Evolutionary conservation across 2,113 vertebrate species (phyloP).

Genomic region (Ictalurus punctatus): DNA sequence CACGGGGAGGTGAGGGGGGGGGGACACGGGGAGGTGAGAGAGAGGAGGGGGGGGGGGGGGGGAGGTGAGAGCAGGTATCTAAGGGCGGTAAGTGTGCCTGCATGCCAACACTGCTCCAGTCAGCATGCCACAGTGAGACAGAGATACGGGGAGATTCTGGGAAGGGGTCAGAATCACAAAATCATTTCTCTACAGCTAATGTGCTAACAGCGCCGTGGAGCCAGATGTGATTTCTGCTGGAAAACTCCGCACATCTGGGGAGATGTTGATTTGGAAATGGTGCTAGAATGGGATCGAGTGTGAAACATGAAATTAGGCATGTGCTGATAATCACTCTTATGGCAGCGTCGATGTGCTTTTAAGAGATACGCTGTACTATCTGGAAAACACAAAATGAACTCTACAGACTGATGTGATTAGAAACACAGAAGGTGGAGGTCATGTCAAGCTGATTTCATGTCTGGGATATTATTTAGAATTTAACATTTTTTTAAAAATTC

Average conservation of each 20-base stretch:
- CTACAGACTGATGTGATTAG: not conserved
- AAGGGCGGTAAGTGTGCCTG: conserved; percentile 70
- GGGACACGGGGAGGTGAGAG: not conserved
- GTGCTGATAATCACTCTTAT: conserved; percentile 4
- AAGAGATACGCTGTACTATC: not conserved
- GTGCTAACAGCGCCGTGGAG: not conserved
- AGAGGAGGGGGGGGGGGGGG: conserved; percentile 31
- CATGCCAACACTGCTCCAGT: conserved; percentile 78
- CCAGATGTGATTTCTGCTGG: conserved; percentile 32
- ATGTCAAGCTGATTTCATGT: not conserved
- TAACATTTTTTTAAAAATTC: too few relatives aligned
- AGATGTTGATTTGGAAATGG: conserved; percentile 26
- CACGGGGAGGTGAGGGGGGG: conserved; percentile 44
- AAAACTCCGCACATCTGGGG: conserved; percentile 15
- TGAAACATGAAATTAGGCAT: conserved; percentile 12
- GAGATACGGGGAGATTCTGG: conserved; percentile 75
- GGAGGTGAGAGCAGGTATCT: conserved; percentile 32
- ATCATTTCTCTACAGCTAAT: conserved; percentile 32
- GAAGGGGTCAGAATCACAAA: conserved; percentile 74
- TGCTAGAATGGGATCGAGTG: not conserved
- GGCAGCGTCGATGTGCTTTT: not conserved
- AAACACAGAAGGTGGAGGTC: not conserved
- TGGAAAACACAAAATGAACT: not conserved
- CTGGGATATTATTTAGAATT: not conserved
- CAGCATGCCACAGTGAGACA: conserved; percentile 78